phyloP scores from a whole-genome alignment of 2,888 invertebrate species.

The Eurytoma californica region DNA sequence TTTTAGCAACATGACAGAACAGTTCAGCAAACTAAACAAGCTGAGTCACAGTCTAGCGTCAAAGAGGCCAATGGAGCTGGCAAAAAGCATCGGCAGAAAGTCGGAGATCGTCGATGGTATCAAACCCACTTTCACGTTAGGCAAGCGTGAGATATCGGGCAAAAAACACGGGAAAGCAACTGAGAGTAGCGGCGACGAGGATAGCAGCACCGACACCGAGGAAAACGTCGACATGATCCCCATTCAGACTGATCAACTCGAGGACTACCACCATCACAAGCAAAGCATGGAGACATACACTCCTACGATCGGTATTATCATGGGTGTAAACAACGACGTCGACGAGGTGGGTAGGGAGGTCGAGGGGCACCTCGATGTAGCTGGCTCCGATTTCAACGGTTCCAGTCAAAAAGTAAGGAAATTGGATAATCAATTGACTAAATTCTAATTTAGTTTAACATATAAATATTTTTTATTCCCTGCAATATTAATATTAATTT shows the following conservation, averaged over 20 bases:
- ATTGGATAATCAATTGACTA: neutral
- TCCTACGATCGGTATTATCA: conserved; percentile 82
- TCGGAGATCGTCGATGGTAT: conserved; percentile 55
- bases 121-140: conserved; percentile 70
- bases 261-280: conserved; percentile 64
- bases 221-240: conserved; percentile 76
- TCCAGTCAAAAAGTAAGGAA: conserved; percentile 27
- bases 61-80: conserved; percentile 63
- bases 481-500: neutral
- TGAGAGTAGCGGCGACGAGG: conserved; percentile 77
- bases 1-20: conserved; percentile 89
- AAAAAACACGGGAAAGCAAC: conserved; percentile 67
- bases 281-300: conserved; percentile 77
- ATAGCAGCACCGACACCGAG: conserved; percentile 76
- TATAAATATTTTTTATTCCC: too few species aligned
- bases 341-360: conserved; percentile 57
- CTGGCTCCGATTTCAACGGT: neutral
- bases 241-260: conserved; percentile 61
- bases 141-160: conserved; percentile 72
- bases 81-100: conserved; percentile 61
- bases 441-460: too few species aligned
- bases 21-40: conserved; percentile 89
- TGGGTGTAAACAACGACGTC: conserved; percentile 70
- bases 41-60: conserved; percentile 81
- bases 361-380: conserved; percentile 12